phyloP scores from a whole-genome alignment of 1,140 invertebrate species.

The Grapholita molesta region DNA sequence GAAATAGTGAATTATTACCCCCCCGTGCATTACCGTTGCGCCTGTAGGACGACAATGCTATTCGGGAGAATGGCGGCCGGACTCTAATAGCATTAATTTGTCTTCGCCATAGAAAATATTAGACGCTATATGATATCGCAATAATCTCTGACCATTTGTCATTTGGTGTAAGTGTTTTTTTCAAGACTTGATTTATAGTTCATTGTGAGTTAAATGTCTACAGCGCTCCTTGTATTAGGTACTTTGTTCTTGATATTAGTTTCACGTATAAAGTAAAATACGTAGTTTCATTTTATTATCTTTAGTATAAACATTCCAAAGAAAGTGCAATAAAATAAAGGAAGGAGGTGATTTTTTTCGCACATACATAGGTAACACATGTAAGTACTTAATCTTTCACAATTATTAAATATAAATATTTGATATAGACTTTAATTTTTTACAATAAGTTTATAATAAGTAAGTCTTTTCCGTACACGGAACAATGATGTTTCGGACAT shows the following conservation, averaged over 20 bases:
- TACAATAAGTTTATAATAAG: too few species aligned
- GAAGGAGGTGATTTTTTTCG: too few species aligned
- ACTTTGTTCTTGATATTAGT: background rate
- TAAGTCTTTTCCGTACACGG: too few species aligned
- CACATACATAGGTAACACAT: too few species aligned
- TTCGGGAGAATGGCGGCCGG: slow-evolving; percentile 26
- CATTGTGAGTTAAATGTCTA: background rate
- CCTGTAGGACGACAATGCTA: slow-evolving; percentile 40
- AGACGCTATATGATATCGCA: slow-evolving; percentile 16
- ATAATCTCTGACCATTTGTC: slow-evolving; percentile 14
- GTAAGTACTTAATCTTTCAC: too few species aligned
- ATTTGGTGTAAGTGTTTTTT: slow-evolving; percentile 10
- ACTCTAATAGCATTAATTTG: slow-evolving; percentile 14
- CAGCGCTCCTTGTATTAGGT: background rate
- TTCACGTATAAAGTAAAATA: background rate
- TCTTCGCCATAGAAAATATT: slow-evolving; percentile 15
- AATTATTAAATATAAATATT: too few species aligned
- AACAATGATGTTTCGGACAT: too few species aligned
- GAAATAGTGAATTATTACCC: slow-evolving; percentile 49
- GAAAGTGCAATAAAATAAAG: too few species aligned
- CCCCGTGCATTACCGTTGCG: slow-evolving; percentile 33
- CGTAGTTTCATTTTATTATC: too few species aligned
- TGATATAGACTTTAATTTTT: too few species aligned
- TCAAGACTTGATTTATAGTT: background rate
- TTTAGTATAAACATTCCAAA: too few species aligned